Conservation (phyloP, 2,797 vertebrate genomes). For the Catamblyrhynchus diadema region DNA sequence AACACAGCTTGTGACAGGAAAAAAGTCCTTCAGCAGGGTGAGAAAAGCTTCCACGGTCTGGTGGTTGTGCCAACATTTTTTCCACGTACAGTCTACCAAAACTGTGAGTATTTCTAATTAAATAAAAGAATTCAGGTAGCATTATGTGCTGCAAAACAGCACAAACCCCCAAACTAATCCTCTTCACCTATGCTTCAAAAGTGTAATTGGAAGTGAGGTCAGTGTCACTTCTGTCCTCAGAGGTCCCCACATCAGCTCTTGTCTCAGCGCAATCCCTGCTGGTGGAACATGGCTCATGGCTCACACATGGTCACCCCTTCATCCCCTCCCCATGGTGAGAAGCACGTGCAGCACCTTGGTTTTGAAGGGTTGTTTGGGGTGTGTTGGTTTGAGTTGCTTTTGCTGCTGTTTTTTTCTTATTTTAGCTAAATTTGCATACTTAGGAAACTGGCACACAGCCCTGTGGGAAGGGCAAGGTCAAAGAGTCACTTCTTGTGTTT, state of each 20-base stretch:
- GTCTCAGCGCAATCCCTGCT: background rate
- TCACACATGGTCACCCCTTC: background rate
- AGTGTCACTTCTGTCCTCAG: background rate
- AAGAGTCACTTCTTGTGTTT: background rate
- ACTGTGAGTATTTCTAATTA: background rate
- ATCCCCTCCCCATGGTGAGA: background rate
- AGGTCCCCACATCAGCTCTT: background rate
- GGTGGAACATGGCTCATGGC: rapidly evolving
- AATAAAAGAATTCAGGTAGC: background rate
- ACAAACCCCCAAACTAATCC: background rate
- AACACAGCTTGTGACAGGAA: background rate
- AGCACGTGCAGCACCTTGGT: background rate
- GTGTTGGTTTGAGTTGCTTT: background rate
- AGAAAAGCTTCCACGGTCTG: background rate
- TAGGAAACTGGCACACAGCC: background rate
- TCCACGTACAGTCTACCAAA: background rate
- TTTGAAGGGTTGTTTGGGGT: background rate
- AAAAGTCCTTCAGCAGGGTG: background rate
- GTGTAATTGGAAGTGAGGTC: background rate
- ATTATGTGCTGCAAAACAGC: background rate
- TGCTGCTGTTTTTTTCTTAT: background rate
- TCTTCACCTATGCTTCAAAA: background rate
- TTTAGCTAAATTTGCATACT: background rate
- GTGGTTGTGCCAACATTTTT: background rate
- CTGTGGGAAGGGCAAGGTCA: background rate